These are phyloP conservation scores for Formica selysi DNA, from an alignment of 1,140 invertebrate genomes.

Conservation along the genomic window DNA sequence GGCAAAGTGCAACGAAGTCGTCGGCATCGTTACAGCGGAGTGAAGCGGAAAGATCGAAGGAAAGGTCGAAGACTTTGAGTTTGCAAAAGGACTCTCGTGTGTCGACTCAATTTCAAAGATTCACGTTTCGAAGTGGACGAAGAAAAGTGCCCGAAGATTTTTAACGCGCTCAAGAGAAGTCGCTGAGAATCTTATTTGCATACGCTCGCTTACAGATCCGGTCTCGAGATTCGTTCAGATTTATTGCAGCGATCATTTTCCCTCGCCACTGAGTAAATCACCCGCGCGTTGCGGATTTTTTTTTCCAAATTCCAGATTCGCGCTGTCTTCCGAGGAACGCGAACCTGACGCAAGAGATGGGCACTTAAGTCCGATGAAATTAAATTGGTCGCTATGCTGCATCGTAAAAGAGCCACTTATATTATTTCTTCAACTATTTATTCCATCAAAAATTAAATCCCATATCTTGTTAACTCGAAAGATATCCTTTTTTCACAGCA, in stretches of 20 bases:
- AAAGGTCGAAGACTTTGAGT: constrained; percentile 15
- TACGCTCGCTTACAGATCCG: constrained; percentile 11
- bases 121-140: background rate
- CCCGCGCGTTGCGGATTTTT: constrained; percentile 1
- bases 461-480: background rate
- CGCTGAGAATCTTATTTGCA: constrained; percentile 50
- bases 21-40: constrained; percentile 3
- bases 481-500: background rate
- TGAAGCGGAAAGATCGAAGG: constrained; percentile 8
- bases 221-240: constrained; percentile 40
- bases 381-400: background rate
- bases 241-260: constrained; percentile 48
- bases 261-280: constrained; percentile 37
- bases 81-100: constrained; percentile 8
- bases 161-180: constrained; percentile 23
- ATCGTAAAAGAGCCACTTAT: background rate
- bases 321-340: background rate
- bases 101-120: constrained; percentile 44
- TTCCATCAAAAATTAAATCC: background rate
- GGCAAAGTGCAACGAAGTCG: constrained; percentile 5
- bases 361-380: background rate
- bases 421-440: constrained; percentile 18
- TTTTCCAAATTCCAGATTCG: constrained; percentile 12
- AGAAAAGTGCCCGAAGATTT: constrained; percentile 43
- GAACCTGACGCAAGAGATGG: background rate